Conservation (phyloP, 2,888 invertebrate genomes). For the Lycaena phlaeas region DNA sequence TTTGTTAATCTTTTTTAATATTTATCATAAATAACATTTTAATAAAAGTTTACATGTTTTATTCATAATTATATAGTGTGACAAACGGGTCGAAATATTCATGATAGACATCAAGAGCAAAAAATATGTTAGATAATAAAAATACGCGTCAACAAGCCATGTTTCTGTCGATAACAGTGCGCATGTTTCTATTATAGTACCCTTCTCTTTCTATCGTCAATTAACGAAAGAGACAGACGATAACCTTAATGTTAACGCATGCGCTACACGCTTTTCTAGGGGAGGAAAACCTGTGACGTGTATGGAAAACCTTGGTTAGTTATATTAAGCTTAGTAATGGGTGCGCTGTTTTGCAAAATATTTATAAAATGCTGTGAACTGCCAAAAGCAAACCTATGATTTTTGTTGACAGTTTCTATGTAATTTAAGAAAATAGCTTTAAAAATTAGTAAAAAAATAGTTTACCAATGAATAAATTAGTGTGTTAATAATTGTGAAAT, state of each 20-base stretch:
- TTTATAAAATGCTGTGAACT: slow-evolving; percentile 4
- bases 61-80: not conserved
- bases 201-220: slow-evolving; percentile 31
- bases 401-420: slow-evolving; percentile 5
- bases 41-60: too few relatives aligned
- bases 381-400: not conserved
- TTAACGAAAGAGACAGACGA: slow-evolving; percentile 33
- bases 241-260: slow-evolving; percentile 52
- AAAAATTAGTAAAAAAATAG: slow-evolving; percentile 1
- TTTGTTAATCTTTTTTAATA: too few relatives aligned
- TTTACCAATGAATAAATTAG: slow-evolving; percentile 4
- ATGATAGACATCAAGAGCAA: too few relatives aligned
- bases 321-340: slow-evolving; percentile 14
- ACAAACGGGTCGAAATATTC: too few relatives aligned
- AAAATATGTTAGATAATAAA: slow-evolving; percentile 6
- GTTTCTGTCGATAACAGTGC: slow-evolving; percentile 62
- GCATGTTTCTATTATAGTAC: slow-evolving; percentile 42
- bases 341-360: slow-evolving; percentile 12
- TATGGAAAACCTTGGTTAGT: slow-evolving; percentile 16
- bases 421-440: slow-evolving; percentile 15
- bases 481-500: slow-evolving; percentile 15
- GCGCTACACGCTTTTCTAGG: slow-evolving; percentile 34
- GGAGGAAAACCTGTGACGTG: slow-evolving; percentile 19
- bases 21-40: too few relatives aligned
- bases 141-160: slow-evolving; percentile 6